Evolutionary conservation across 2,797 vertebrate species (phyloP), one percentile per base, ranked within the genome.

Genomic region (Hyperoplus immaculatus): DNA sequence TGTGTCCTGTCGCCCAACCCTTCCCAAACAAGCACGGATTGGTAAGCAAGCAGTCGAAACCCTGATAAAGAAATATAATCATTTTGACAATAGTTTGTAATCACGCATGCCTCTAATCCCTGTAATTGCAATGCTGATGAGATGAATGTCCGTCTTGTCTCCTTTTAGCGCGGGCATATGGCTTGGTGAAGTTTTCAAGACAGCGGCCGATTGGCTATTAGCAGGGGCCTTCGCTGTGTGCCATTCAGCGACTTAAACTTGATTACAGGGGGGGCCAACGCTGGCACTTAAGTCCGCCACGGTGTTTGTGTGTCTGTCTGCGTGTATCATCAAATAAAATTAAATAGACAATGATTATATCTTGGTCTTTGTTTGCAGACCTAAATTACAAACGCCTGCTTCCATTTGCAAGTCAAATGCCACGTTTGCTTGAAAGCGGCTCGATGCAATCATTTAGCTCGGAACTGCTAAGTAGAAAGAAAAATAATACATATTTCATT

Each of bases 361-460:
- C 94, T 93, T 95, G 88, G 94, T 91, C 94, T 95, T 94, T 94
- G 89, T 96, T 97, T 96, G 93, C 91, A 58, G 86, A 82, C 59
- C 80, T 87, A 93, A 95, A 96, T 95, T 94, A 93, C 92, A 93
- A 96, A 94, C 93, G 93, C 94, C 89, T 91, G 88, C 87, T 72
- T 81, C 81, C 83, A 96, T 95, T 96, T 96, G 96, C 95, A 96
- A 95, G 95, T 96, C 96, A 96, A 97, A 97, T 97, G 82, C 86
- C 77, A 60, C 71, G 78, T 13, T 92, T 92, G 92, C 89, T 89
- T 92, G 89, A 90, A 85, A 94, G 94, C 92, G 90, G 93, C 93
- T 94, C 76, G 92, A 94, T 95, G 89, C 94, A 94, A 95, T 96
- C 92, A 95, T 95, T 96, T 88, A 92, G 88, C 90, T 83, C 88